Evolutionary conservation across 2,113 vertebrate genomes (phyloP), one percentile per base, ranked within the genome.

Genomic region (Osmerus eperlanus): DNA sequence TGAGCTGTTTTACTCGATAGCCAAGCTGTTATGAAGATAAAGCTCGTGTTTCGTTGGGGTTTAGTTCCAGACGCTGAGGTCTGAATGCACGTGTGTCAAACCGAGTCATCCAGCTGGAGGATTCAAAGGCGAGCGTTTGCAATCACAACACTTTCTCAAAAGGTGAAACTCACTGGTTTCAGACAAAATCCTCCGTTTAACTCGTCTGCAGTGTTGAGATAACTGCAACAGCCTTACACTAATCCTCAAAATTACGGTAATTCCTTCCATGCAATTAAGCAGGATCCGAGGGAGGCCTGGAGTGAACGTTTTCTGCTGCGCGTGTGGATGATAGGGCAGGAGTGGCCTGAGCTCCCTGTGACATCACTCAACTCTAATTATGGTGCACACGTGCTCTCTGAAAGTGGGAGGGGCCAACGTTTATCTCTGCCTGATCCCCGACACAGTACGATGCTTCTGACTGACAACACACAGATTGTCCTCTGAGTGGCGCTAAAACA

Each of bases 361-460:
- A 92, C 89, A 91, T 91, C 88, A 92, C 76, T 72, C 73, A 70
- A 70, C 79, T 89, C 81, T 91, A 91, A 91, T 91, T 90, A 91
- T 83, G 85, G 84, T 71, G 78, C 67, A 59, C 89, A 87, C 79
- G 79, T 90, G 87, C 83, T 85, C 79, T 73, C 78, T 78, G 79
- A 85, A 79, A 70, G 78, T 81, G 78, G 85, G 83, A 78, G 85
- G 84, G 83, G 21, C 85, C 78, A 78, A 74, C 76, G 32, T 76
- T 83, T 73, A 79, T 88, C 80, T 14, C 36, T 82, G 84, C 75
- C 70, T 84, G 71, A 78, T 81, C n/a, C 82, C 75, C 65, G 59
- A 71, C 62, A 65, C n/a, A 16, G 79, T 84, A 82, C 83, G 83
- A 79, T 84, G 67, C 76, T 77, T 59, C 47, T 85, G 84, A 88